These are phyloP conservation scores for Neoaliturus tenellus DNA, from an alignment of 2,888 invertebrate species.

Conservation along the genomic window DNA sequence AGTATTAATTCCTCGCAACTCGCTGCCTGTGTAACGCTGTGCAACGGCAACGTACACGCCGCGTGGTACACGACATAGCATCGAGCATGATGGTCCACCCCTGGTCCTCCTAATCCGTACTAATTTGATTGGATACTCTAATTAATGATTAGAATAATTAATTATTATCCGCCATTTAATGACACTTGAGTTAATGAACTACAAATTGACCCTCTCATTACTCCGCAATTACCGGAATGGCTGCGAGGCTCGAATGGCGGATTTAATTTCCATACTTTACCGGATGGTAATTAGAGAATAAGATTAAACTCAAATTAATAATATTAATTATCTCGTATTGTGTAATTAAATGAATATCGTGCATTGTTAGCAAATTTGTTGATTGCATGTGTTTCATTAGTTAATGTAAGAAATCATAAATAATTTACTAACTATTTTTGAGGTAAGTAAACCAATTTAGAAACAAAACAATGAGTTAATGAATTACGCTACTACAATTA, in stretches of 20 bases:
- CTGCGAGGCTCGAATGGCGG: slow-evolving; percentile 18
- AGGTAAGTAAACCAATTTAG: too few species aligned
- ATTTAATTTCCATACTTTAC: slow-evolving; percentile 25
- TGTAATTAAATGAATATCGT: not conserved
- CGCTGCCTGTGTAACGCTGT: too few species aligned
- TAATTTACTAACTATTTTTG: too few species aligned
- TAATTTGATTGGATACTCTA: slow-evolving; percentile 33
- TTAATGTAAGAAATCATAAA: too few species aligned
- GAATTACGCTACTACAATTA: too few species aligned
- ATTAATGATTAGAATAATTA: slow-evolving; percentile 36
- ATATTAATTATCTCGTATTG: not conserved
- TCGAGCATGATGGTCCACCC: too few species aligned
- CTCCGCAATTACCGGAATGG: not conserved
- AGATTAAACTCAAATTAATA: slow-evolving; percentile 9
- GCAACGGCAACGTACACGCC: not conserved
- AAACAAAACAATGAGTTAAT: too few species aligned
- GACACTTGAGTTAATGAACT: slow-evolving; percentile 42
- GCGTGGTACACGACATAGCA: not conserved
- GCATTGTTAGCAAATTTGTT: not conserved
- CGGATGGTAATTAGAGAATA: not conserved
- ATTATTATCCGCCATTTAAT: slow-evolving; percentile 23
- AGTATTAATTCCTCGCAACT: too few species aligned
- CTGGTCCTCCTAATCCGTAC: not conserved
- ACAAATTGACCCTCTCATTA: slow-evolving; percentile 38
- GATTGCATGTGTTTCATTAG: too few species aligned